These are phyloP conservation scores for Sinotaia quadrata DNA, from an alignment of 2,888 invertebrate species.

Conservation along the genomic window DNA sequence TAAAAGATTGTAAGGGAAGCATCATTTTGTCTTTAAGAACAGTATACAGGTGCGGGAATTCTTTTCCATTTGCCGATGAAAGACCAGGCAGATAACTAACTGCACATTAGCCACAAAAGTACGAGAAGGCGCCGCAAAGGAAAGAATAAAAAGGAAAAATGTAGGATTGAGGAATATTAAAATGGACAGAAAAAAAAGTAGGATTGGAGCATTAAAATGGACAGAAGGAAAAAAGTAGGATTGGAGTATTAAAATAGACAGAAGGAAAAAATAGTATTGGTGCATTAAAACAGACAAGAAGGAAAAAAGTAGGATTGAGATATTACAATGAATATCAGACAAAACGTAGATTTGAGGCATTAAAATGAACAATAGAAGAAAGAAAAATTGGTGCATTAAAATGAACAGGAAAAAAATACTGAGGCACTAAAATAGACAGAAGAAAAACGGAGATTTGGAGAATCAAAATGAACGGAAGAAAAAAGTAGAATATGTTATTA, in stretches of 20 bases:
- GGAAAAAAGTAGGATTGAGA: not conserved
- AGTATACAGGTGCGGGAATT: constrained; percentile 9
- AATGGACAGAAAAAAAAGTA: not conserved
- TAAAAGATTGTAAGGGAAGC: not conserved
- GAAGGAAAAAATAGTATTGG: too few relatives aligned
- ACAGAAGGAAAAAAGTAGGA: not conserved
- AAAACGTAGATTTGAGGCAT: too few relatives aligned
- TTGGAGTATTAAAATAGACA: not conserved
- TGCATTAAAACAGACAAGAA: too few relatives aligned
- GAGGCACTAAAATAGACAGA: too few relatives aligned
- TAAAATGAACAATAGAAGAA: too few relatives aligned
- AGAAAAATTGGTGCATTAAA: too few relatives aligned
- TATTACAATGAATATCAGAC: too few relatives aligned
- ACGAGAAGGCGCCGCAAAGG: not conserved
- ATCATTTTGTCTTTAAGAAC: not conserved
- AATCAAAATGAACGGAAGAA: too few relatives aligned
- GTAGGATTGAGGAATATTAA: not conserved
- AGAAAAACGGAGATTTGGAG: too few relatives aligned
- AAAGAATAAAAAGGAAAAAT: not conserved
- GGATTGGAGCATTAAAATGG: not conserved
- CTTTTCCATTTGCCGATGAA: constrained; percentile 26
- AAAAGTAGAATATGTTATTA: too few relatives aligned
- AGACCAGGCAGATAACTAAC: not conserved
- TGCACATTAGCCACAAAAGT: not conserved
- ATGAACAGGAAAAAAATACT: too few relatives aligned